Evolutionary conservation across 2,113 vertebrate species (phyloP), one percentile per base, ranked within the genome.

Genomic region (Poecile atricapillus): DNA sequence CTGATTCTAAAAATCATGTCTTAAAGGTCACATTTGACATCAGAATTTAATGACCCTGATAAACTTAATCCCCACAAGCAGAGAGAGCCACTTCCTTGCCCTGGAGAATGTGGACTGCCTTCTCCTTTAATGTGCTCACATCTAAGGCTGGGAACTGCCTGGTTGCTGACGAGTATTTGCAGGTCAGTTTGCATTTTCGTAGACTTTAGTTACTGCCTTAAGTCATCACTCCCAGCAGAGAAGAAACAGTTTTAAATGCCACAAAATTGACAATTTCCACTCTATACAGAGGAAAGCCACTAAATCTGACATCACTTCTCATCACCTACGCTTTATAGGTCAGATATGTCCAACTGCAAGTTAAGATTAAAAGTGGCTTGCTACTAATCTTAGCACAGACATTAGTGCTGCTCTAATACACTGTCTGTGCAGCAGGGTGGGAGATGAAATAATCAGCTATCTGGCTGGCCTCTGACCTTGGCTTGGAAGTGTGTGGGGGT

Each of bases 281-380:
- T 95, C 43, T 83, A 81, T 39, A 64, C 80, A 86, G 79, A 87
- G 85, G 88, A 89, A 94, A 92, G 65, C 44, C 92, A 83, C 94
- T 87, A 93, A 95, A 96, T 90, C 85, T 93, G 93, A 94, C 93
- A 92, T 90, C 93, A 81, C 83, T 94, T 88, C 83, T 94, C 90
- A 90, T 93, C 85, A 94, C 90, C 85, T 68, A 75, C 44, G 22
- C 83, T 95, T 96, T 96, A 94, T 60, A 95, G 93, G 83, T 94
- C 94, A 95, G 93, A 95, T 2, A 0, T 90, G 83, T 92, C 90
- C 93, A 82, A 83, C 76, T 56, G 88, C 71, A 94, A 90, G 87
- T 95, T 70, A 80, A 92, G 94, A 95, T 90, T 94, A 92, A 96
- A 96, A 96, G 89, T 88, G 93, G 83, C 90, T 96, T 81, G 88